These are phyloP conservation scores for Antheraea pernyi DNA, from an alignment of 1,140 invertebrate genomes.

Conservation along the genomic window DNA sequence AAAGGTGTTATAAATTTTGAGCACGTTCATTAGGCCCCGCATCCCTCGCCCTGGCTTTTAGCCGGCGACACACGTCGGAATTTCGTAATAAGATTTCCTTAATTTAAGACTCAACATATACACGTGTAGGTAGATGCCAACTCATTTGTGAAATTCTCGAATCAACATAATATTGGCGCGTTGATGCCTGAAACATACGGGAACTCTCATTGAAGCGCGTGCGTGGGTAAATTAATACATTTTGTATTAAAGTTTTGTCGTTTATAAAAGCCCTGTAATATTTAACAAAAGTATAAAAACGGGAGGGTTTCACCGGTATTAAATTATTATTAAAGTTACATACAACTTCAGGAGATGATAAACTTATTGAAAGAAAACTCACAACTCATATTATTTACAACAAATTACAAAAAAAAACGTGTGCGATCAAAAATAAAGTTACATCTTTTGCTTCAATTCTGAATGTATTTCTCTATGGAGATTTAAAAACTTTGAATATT, in stretches of 20 bases:
- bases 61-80: constrained; percentile 67
- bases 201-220: not conserved
- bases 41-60: constrained; percentile 60
- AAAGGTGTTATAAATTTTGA: constrained; percentile 74
- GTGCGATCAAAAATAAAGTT: too few species aligned
- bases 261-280: too few species aligned
- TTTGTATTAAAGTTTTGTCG: not conserved
- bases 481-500: too few species aligned
- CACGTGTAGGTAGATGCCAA: constrained; percentile 19
- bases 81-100: constrained; percentile 75
- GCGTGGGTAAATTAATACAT: constrained; percentile 1
- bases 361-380: too few species aligned
- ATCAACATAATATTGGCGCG: constrained; percentile 25
- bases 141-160: constrained; percentile 36
- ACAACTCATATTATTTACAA: too few species aligned
- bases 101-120: constrained; percentile 55
- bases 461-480: too few species aligned
- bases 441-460: too few species aligned
- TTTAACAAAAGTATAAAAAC: too few species aligned
- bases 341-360: too few species aligned
- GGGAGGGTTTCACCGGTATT: too few species aligned
- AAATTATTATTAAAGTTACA: too few species aligned
- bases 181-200: not conserved
- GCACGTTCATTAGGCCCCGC: constrained; percentile 64
- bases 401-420: too few species aligned